Base-by-base conservation (phyloP, 2,888 invertebrate species). In the Drosophila nr. medialis region DNA sequence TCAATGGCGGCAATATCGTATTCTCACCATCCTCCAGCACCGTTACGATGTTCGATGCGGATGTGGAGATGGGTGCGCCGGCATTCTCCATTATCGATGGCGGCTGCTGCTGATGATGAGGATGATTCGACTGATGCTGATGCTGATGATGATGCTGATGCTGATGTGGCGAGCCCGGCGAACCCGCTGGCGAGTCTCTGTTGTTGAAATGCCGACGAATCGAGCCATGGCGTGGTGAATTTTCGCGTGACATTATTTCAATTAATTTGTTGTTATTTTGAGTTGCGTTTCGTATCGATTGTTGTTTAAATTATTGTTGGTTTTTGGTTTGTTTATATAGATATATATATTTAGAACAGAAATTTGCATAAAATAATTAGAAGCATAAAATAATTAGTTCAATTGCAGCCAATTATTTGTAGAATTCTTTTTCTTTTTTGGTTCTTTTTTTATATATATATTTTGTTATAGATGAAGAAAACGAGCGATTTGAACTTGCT, bases 211-310 rank as follows among this genome's bases (percentile, higher is more conserved):
- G 79, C 5, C 89, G 92, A 65, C 85, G 88, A 53, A 85, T 75
- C 67, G 83, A 83, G 70, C 92, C 92, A 81, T 92, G 92, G 50
- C 92, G 93, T 72, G 92, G 93, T 64, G 93, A 93, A 73, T 92
- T 93, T 91, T 92, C 93, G 76, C 92, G 93, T 77, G 92, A 92
- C 92, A 93, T 91, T 83, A 32, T 90, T 81, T 64, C 42, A 34
- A 30, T 75, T 63, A 45, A 45, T 62, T 54, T 45, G 15, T 62
- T 62, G 66, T 15, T 29, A 27, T 13, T 61, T 68, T n/a, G 53
- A 21, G 21, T 36, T 36, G 36, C 45, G 38, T 55, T 27, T 34
- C 27, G 49, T 18, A 13, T 21, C 29, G 56, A 21, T 55, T 56
- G 40, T 29, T 40, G 55, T 34, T 42, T 30, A 29, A 50, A 27